A percentile compares a stretch with the other conserved stretches of the same genome.
Conservation (phyloP, 2,888 invertebrate species). For the Danaus chrysippus region DNA sequence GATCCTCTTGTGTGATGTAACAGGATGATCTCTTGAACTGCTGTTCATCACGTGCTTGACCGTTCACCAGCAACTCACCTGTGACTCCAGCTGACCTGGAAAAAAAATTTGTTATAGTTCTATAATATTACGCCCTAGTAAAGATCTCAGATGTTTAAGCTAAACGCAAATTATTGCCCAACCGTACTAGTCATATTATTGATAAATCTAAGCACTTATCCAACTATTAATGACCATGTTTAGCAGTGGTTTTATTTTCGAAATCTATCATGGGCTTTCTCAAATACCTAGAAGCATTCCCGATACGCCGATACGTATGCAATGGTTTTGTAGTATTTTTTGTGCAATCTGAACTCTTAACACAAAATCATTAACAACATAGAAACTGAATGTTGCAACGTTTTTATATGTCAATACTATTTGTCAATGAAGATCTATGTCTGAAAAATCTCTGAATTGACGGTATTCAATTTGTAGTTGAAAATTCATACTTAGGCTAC, state of each 20-base stretch:
- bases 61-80: slow-evolving; percentile 84
- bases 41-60: slow-evolving; percentile 80
- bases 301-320: background rate
- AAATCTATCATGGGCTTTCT: background rate
- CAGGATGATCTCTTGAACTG: slow-evolving; percentile 85
- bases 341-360: too few relatives aligned
- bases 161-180: background rate
- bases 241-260: background rate
- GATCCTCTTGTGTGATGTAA: slow-evolving; percentile 90
- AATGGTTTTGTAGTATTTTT: background rate
- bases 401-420: too few relatives aligned
- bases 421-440: too few relatives aligned
- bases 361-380: too few relatives aligned
- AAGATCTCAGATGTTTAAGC: background rate
- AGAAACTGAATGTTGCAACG: too few relatives aligned
- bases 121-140: too few relatives aligned
- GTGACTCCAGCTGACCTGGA: slow-evolving; percentile 82
- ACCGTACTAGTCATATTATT: slow-evolving; percentile 51
- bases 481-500: too few relatives aligned
- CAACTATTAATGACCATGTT: slow-evolving; percentile 2
- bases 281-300: background rate
- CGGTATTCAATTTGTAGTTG: too few relatives aligned
- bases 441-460: too few relatives aligned
- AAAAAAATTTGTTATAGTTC: background rate
- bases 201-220: background rate